A percentile compares a stretch with the other conserved stretches of the same genome.
phyloP scores from a whole-genome alignment of 2,797 vertebrate genomes.

The Semotilus atromaculatus region DNA sequence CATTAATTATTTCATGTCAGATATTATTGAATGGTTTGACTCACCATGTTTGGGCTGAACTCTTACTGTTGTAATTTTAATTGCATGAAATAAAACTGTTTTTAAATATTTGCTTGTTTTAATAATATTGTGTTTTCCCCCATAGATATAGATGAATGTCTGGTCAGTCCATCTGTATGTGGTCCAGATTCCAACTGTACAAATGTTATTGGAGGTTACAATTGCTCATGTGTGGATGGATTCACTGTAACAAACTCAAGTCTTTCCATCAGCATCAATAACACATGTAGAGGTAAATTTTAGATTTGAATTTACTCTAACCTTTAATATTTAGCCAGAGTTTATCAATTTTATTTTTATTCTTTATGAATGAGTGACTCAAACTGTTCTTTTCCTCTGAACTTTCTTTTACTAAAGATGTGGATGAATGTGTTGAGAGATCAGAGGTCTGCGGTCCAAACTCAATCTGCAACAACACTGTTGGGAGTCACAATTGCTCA shows the following conservation, averaged over 20 bases:
- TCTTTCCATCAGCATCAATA: not conserved
- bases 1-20: no score
- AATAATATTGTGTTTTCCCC: not conserved
- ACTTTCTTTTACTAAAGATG: not conserved
- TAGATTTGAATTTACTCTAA: no score
- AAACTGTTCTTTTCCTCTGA: not conserved
- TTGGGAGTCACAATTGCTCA: not conserved
- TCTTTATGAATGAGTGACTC: not conserved
- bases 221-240: not conserved
- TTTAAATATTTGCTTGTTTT: not conserved
- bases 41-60: no score
- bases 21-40: no score
- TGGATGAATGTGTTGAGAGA: slow-evolving; percentile 13
- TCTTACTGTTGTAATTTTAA: no score
- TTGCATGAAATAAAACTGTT: not conserved
- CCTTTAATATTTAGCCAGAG: no score
- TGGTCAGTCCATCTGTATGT: not conserved
- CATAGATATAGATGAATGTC: not conserved
- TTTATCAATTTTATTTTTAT: no score
- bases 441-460: slow-evolving; percentile 28
- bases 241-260: not conserved
- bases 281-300: not conserved
- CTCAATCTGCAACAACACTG: slow-evolving; percentile 24
- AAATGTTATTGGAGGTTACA: slow-evolving; percentile 1
- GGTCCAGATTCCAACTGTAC: not conserved